A percentile compares a stretch with the other conserved stretches of the same genome.
Evolutionary conservation across 2,888 invertebrate species (phyloP).

Genomic region (Dolichopus griseipennis): DNA sequence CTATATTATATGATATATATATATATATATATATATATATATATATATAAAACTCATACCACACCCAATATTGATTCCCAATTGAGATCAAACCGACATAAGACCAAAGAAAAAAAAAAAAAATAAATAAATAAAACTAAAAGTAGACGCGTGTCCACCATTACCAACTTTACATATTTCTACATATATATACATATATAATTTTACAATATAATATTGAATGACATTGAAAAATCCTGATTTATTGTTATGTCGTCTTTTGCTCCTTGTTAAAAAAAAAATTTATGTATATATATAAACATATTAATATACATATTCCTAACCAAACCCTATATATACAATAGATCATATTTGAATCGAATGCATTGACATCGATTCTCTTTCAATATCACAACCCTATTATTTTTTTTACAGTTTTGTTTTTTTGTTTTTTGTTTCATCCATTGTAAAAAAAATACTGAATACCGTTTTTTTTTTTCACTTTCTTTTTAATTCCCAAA

Average conservation of each 20-base stretch:
- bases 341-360: background rate
- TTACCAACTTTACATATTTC: background rate
- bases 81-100: background rate
- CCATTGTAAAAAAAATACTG: background rate
- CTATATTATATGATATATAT: no score
- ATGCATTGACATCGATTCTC: background rate
- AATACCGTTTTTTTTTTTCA: no score
- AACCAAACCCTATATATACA: background rate
- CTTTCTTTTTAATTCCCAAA: no score
- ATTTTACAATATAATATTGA: background rate
- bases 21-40: no score
- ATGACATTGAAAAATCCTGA: conserved; percentile 4
- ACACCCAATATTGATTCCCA: background rate
- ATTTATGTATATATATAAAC: no score
- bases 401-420: background rate
- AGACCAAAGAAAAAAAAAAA: background rate
- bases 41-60: background rate
- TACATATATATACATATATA: no score
- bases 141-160: background rate
- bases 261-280: no score
- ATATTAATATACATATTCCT: no score
- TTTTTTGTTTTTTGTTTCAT: background rate
- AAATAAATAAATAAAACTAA: background rate
- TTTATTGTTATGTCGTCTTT: background rate
- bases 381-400: background rate